Evolutionary conservation across 2,797 vertebrate genomes (phyloP).

Genomic region (Chaetophractus vellerosus): DNA sequence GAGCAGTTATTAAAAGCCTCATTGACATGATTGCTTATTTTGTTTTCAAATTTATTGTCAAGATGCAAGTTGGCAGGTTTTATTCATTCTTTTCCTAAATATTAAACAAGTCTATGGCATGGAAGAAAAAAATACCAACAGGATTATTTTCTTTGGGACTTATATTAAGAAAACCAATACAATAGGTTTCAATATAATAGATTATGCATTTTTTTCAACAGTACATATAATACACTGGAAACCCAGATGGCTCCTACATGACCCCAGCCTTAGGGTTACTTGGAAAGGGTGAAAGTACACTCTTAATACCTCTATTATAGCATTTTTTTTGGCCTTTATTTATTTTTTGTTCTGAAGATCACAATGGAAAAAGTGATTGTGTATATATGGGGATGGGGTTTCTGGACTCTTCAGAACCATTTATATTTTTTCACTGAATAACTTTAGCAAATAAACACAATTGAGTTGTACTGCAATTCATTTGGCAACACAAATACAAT

Average conservation of each 20-base stretch:
- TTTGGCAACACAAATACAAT: background rate
- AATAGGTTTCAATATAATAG: background rate
- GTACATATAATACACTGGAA: background rate
- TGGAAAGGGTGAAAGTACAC: background rate
- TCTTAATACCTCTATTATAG: background rate
- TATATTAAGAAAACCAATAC: background rate
- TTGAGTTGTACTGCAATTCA: background rate
- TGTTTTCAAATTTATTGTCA: constrained; percentile 78
- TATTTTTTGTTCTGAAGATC: background rate
- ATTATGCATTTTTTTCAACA: background rate
- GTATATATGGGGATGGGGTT: background rate
- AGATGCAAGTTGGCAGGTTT: constrained; percentile 65
- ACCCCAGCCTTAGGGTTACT: background rate
- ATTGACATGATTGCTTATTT: constrained; percentile 79
- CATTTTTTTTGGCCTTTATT: background rate
- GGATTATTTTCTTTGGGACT: constrained; percentile 20
- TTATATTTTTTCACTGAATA: background rate
- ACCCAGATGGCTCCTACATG: background rate
- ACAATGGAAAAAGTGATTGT: background rate
- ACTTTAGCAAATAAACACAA: background rate
- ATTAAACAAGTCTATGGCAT: constrained; percentile 16
- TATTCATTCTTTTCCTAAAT: constrained; percentile 55
- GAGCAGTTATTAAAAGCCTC: constrained; percentile 79
- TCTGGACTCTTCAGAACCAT: background rate
- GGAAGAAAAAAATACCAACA: constrained; percentile 37